Conservation (phyloP, 1,140 invertebrate species). For the Bombus superbus region DNA sequence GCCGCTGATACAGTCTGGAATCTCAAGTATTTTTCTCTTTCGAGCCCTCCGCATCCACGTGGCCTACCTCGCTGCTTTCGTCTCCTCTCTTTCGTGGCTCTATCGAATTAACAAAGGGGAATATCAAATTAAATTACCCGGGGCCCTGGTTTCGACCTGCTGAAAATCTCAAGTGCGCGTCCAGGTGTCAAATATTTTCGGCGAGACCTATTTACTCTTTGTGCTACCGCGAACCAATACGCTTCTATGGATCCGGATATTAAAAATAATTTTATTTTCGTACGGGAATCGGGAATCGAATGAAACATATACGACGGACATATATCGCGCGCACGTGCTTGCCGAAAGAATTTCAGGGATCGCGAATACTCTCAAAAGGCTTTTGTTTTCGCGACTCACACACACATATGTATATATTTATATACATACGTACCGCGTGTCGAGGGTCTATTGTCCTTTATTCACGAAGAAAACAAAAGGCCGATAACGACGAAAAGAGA, state of each 20-base stretch:
- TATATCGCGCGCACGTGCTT: background rate
- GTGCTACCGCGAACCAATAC: conserved; percentile 1
- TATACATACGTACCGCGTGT: background rate
- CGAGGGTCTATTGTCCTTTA: conserved; percentile 23
- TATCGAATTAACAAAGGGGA: conserved; percentile 73
- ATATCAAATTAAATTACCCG: conserved; percentile 75
- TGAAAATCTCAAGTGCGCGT: conserved; percentile 42
- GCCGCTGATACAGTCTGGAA: conserved; percentile 66
- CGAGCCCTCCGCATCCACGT: conserved; percentile 12
- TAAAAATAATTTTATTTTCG: conserved; percentile 37
- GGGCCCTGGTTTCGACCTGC: conserved; percentile 31
- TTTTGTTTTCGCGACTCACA: background rate
- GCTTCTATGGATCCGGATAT: background rate
- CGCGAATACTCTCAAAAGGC: conserved; percentile 40
- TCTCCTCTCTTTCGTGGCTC: conserved; percentile 30
- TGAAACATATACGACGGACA: conserved; percentile 9
- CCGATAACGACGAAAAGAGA: background rate
- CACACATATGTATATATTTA: background rate
- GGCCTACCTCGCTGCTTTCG: background rate
- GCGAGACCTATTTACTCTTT: conserved; percentile 45
- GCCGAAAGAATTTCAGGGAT: conserved; percentile 20
- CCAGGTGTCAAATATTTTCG: conserved; percentile 67
- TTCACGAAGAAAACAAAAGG: conserved; percentile 30
- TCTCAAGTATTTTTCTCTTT: conserved; percentile 74
- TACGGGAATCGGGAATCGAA: conserved; percentile 30